Conservation (phyloP, 1,140 invertebrate genomes). For the Panagrolaimus sp. region DNA sequence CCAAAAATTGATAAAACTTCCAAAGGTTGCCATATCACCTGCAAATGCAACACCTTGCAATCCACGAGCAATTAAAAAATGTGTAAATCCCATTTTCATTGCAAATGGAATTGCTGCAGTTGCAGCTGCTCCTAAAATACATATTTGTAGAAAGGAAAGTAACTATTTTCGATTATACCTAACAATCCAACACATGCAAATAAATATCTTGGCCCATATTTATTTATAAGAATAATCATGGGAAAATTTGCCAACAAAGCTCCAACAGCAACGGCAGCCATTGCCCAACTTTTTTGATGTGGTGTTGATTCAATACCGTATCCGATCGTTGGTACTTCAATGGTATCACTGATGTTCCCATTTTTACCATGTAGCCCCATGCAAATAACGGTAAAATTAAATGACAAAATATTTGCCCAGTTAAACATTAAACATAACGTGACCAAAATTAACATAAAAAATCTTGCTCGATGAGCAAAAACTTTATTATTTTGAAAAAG, state of each 20-base stretch:
- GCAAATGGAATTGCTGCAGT: conserved; percentile 26
- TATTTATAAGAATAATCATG: conserved; percentile 21
- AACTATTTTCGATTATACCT: too few species aligned
- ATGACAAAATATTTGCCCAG: conserved; percentile 8
- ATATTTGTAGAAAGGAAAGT: too few species aligned
- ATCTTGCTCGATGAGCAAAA: not conserved
- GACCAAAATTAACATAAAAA: conserved; percentile 5
- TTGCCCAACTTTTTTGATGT: not conserved
- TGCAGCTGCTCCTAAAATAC: not conserved
- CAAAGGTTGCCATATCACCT: conserved; percentile 12
- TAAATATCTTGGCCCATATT: conserved; percentile 25
- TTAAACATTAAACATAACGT: not conserved
- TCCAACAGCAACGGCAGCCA: not conserved
- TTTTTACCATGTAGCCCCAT: not conserved
- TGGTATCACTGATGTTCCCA: not conserved
- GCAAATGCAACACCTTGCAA: conserved; percentile 31
- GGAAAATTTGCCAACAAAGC: conserved; percentile 18
- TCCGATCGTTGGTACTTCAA: not conserved
- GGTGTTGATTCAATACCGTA: not conserved
- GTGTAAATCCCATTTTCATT: conserved; percentile 23
- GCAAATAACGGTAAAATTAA: conserved; percentile 6
- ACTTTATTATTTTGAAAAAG: too few species aligned
- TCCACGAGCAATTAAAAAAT: conserved; percentile 23
- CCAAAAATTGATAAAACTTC: conserved; percentile 17
- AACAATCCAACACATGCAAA: conserved; percentile 20